Evolutionary conservation across 2,797 vertebrate genomes (phyloP).

Genomic region (Melanogrammus aeglefinus): DNA sequence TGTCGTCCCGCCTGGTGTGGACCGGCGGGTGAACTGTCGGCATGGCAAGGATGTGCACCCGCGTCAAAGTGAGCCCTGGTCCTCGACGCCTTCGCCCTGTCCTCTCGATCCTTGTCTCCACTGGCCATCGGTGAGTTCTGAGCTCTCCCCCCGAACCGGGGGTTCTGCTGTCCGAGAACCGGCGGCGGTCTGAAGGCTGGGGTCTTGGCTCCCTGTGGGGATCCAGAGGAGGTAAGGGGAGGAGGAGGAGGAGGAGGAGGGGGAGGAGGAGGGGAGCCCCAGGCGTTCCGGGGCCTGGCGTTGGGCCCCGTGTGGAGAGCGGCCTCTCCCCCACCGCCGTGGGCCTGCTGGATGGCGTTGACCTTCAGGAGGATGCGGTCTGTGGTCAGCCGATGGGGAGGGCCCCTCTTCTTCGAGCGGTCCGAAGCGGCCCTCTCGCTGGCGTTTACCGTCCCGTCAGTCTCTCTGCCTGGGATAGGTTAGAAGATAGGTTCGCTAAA

Average conservation of each 20-base stretch:
- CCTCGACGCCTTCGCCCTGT: not conserved
- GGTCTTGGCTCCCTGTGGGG: not conserved
- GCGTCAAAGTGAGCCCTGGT: not conserved
- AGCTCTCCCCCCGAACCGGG: not conserved
- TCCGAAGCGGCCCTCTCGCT: slow-evolving; percentile 16
- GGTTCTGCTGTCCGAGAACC: not conserved
- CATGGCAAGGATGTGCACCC: not conserved
- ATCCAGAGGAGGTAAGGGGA: not conserved
- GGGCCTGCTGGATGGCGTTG: slow-evolving; percentile 57
- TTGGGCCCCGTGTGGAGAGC: slow-evolving; percentile 55
- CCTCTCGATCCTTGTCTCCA: not conserved
- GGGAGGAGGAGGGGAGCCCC: slow-evolving; percentile 42
- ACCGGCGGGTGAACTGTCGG: not conserved
- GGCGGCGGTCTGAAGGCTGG: not conserved
- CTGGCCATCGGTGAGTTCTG: not conserved
- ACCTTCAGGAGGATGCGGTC: slow-evolving; percentile 70
- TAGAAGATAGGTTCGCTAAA: not conserved
- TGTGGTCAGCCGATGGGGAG: slow-evolving; percentile 38
- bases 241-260: not conserved
- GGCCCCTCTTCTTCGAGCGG: slow-evolving; percentile 49
- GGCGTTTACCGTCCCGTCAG: not conserved
- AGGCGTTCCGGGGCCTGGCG: slow-evolving; percentile 52
- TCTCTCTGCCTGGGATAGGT: not conserved
- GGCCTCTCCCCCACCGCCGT: slow-evolving; percentile 26
- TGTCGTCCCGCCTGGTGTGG: not conserved